Conservation (phyloP, 2,888 invertebrate species). For the Choreutis nemorana region DNA sequence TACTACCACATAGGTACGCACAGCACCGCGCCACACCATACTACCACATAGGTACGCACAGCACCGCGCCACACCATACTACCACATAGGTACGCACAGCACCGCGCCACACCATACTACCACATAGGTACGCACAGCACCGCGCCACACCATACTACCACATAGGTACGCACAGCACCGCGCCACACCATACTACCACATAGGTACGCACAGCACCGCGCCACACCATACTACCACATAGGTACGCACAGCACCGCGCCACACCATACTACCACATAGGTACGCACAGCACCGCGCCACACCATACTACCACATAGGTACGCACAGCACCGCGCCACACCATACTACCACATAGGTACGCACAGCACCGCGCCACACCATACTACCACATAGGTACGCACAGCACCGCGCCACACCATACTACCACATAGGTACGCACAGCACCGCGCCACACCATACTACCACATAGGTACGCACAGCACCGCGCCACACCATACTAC, state of each 20-base stretch:
- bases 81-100: constrained; percentile 5
- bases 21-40: neutral
- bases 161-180: neutral
- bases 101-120: neutral
- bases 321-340: neutral
- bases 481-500: neutral
- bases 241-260: neutral
- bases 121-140: neutral
- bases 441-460: constrained; percentile 11
- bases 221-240: constrained; percentile 12
- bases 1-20: constrained; percentile 8
- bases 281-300: constrained; percentile 7
- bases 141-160: constrained; percentile 12
- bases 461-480: constrained; percentile 5
- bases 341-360: neutral
- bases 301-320: constrained; percentile 11
- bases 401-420: neutral
- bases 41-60: neutral
- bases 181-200: neutral
- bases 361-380: constrained; percentile 10
- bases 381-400: constrained; percentile 8
- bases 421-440: neutral
- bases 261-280: neutral
- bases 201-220: constrained; percentile 1
- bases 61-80: constrained; percentile 11